phyloP scores from a whole-genome alignment of 2,797 vertebrate genomes.

The Glossophaga mutica region DNA sequence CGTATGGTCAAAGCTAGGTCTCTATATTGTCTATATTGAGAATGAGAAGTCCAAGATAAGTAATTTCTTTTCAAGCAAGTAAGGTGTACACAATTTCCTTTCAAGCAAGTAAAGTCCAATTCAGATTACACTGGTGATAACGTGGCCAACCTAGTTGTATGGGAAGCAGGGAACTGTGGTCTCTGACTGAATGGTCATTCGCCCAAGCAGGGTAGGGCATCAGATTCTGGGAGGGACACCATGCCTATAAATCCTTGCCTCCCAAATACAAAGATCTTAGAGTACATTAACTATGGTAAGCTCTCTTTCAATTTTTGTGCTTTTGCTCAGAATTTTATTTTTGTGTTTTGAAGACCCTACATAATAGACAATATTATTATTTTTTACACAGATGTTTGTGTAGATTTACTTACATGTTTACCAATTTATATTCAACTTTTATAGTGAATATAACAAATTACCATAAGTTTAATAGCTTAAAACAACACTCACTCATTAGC shows the following conservation, averaged over 20 bases:
- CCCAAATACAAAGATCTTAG: neutral
- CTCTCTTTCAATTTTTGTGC: neutral
- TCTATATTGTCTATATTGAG: neutral
- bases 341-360: neutral
- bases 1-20: neutral
- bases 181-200: neutral
- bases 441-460: neutral
- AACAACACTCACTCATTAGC: neutral
- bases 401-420: neutral
- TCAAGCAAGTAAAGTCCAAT: neutral
- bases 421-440: neutral
- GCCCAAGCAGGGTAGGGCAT: neutral
- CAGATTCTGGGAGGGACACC: neutral
- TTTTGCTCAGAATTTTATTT: constrained; percentile 24
- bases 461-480: neutral
- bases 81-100: neutral
- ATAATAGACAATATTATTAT: neutral
- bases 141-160: neutral
- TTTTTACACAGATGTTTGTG: constrained; percentile 11
- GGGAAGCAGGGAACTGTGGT: neutral
- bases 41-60: neutral
- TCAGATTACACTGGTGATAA: neutral
- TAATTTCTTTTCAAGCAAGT: neutral
- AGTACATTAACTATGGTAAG: neutral
- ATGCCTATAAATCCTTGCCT: neutral